Base-by-base conservation (phyloP, 2,888 invertebrate species). In the Pyrrhia umbra region DNA sequence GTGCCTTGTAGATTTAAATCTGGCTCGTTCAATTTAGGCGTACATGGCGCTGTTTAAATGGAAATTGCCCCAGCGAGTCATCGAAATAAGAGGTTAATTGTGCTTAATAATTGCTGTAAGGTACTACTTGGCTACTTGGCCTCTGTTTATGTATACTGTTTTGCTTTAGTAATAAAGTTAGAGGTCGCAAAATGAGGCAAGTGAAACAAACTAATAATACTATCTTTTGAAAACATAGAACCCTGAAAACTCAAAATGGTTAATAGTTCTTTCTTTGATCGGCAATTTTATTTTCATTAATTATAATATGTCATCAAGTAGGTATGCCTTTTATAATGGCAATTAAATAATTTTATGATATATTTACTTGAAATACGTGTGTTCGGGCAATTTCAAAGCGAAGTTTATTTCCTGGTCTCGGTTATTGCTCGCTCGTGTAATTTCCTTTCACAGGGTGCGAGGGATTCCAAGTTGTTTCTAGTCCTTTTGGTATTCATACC, bases 11-110 rank as follows among this genome's bases (percentile, higher is more conserved):
- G 79, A 83, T 81, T 80, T 68, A 67, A 84, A 85, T 84, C 83
- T 77, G 70, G 83, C 83, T 82, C 59, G 80, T 88, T 85, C 84
- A 87, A 89, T 90, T 86, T 88, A 52, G 62, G 75, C 57, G 75
- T 74, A 87, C 87, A 88, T 74, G 83, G 66, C 63, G 63, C 71
- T 66, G 75, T 72, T 76, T 73, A 57, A 75, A 69, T 78, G 72
- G 80, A 83, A 80, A 78, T 68, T 65, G 61, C 54, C n/a, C 18
- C 9, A 42, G 16, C 18, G 6, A 34, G 40, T 42, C 59, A 21
- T 16, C 25, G 42, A 23, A 50, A 57, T 15, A 39, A 59, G 30
- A 45, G 60, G 58, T 49, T 18, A 27, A 52, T 30, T 43, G 23
- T 45, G 37, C 51, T 39, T 27, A 34, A 40, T 45, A 58, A 45